Percentiles rank a stretch among this genome's conserved stretches.
phyloP scores from a whole-genome alignment of 2,797 vertebrate species.

The Pangasius sanitwongsei region DNA sequence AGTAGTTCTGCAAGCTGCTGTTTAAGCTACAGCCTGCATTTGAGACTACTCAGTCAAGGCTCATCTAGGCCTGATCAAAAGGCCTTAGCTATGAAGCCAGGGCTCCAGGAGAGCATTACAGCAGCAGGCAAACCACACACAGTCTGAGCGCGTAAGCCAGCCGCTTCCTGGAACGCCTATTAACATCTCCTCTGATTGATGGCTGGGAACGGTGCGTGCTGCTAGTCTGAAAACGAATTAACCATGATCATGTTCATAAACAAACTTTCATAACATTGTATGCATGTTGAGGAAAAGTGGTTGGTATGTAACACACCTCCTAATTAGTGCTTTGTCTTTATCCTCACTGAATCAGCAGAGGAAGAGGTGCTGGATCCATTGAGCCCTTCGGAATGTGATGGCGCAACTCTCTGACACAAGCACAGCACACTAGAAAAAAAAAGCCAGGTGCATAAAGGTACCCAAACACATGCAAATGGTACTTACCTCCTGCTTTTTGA shows the following conservation, averaged over 20 bases:
- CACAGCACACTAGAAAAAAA: constrained; percentile 15
- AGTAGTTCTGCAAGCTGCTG: constrained; percentile 53
- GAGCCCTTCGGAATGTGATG: constrained; percentile 40
- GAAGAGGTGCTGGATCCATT: constrained; percentile 30
- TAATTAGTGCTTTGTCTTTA: constrained; percentile 22
- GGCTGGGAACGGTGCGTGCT: constrained; percentile 24
- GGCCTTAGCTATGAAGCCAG: constrained; percentile 42
- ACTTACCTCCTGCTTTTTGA: constrained; percentile 60
- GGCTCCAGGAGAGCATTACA: constrained; percentile 46
- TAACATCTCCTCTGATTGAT: constrained; percentile 27
- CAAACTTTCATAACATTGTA: constrained; percentile 39
- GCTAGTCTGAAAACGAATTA: constrained; percentile 37
- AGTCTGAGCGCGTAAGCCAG: constrained; percentile 41
- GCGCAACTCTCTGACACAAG: constrained; percentile 38
- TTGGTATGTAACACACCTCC: constrained; percentile 25
- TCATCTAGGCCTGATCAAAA: constrained; percentile 55
- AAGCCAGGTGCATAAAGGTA: constrained; percentile 44
- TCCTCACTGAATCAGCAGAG: constrained; percentile 30
- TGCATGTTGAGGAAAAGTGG: constrained; percentile 22
- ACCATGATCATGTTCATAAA: constrained; percentile 31
- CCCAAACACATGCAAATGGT: constrained; percentile 19
- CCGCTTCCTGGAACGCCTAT: constrained; percentile 47
- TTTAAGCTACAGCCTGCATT: constrained; percentile 45
- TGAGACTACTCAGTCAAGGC: constrained; percentile 55
- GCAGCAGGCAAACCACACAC: constrained; percentile 50